Evolutionary conservation across 2,113 vertebrate genomes (phyloP).

Genomic region (Lepus americanus): DNA sequence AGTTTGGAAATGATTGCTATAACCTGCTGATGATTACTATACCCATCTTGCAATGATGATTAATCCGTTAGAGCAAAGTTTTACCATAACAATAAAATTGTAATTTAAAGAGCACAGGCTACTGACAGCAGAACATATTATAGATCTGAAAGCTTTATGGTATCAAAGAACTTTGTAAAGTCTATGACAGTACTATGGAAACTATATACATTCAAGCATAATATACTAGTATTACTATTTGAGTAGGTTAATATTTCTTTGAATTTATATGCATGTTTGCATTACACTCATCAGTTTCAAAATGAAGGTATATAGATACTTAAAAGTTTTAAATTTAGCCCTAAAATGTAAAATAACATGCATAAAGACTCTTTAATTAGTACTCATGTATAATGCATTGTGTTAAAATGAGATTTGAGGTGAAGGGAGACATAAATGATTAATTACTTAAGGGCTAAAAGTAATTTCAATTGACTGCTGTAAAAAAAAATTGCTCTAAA

Average conservation of each 20-base stretch:
- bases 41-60: background rate
- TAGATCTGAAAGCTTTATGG: constrained; percentile 23
- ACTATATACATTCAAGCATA: constrained; percentile 2
- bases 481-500: constrained; percentile 44
- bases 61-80: background rate
- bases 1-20: constrained; percentile 46
- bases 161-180: constrained; percentile 13
- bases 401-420: constrained; percentile 50
- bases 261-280: constrained; percentile 22
- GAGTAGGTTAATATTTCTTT: background rate
- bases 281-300: constrained; percentile 46
- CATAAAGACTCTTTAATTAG: constrained; percentile 1
- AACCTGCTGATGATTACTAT: constrained; percentile 4
- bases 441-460: constrained; percentile 57
- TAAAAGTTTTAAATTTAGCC: constrained; percentile 51
- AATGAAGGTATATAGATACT: constrained; percentile 35
- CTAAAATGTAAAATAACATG: constrained; percentile 1
- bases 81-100: constrained; percentile 35
- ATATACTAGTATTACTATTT: constrained; percentile 34
- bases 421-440: constrained; percentile 13
- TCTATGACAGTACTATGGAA: constrained; percentile 19
- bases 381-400: background rate
- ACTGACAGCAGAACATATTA: background rate
- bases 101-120: constrained; percentile 31
- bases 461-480: background rate